Base-by-base conservation (phyloP, 2,797 vertebrate species). In the Notolabrus celidotus region DNA sequence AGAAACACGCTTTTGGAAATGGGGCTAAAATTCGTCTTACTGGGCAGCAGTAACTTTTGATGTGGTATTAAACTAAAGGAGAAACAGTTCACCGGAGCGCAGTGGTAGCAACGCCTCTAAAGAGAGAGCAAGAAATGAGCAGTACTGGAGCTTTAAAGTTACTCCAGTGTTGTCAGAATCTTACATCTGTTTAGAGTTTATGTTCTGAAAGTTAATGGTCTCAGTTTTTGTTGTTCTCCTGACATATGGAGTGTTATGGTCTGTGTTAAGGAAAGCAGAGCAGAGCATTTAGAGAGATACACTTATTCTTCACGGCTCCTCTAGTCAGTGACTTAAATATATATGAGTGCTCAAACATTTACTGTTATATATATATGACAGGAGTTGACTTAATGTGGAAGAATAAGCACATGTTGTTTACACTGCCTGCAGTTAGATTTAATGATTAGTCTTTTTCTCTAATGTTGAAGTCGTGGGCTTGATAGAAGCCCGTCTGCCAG, bases 401-500 rank as follows among this genome's bases (percentile, higher is more conserved):
- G n/a, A 80, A 61, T 36, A 36, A 33, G 17, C 69, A 79, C 79
- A 79, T 83, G 77, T 67, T 67, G 62, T 85, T 86, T 73, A 61
- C 64, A 51, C 53, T 72, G 66, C 10, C 62, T 10, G 31, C 61
- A n/a, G 31, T 69, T 59, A 58, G 17, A 53, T 72, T 69, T 70
- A 78, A 80, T 74, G 67, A 67, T 68, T 43, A 38, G 43, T 58
- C 22, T 46, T 76, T 84, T 71, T 58, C 49, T 67, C 55, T 58
- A 20, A 71, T 50, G 33, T 27, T 55, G 58, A 51, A 67, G 54
- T 65, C 51, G 54, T 43, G 22, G 39, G 51, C 8, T 47, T 62
- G 33, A 60, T 62, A 47, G 38, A 42, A 43, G 10, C 41, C 27
- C 7, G 23, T 67, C 68, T 83, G 67, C 57, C 66, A 77, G 67